Evolutionary conservation across 2,797 vertebrate species (phyloP).

Genomic region (Lagodon rhomboides): DNA sequence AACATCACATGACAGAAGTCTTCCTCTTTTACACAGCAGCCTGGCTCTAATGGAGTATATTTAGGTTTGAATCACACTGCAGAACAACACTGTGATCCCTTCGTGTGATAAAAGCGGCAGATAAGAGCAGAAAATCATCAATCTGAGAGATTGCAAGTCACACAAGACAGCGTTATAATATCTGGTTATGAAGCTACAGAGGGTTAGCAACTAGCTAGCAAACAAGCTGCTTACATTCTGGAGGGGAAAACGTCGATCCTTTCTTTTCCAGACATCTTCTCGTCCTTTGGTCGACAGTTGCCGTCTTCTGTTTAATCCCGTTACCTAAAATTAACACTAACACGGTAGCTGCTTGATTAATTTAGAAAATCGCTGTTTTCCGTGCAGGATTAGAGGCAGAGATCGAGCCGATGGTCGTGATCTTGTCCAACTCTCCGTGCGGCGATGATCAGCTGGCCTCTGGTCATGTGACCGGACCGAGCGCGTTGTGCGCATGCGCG

Average conservation of each 20-base stretch:
- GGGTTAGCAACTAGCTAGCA: constrained; percentile 59
- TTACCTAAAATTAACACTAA: neutral
- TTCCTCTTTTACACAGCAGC: constrained; percentile 77
- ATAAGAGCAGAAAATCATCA: neutral
- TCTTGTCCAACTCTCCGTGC: constrained; percentile 51
- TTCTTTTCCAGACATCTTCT: constrained; percentile 96
- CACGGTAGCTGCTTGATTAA: neutral
- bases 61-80: neutral
- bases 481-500: constrained; percentile 59
- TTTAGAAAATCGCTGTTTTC: neutral
- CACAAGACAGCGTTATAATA: neutral
- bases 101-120: neutral
- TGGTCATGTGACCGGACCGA: constrained; percentile 76
- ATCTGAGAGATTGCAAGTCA: neutral
- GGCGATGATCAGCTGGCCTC: constrained; percentile 77
- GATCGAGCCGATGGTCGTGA: constrained; percentile 65
- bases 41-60: neutral
- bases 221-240: constrained; percentile 92
- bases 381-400: constrained; percentile 43
- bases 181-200: constrained; percentile 19
- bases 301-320: neutral
- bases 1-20: constrained; percentile 77
- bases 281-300: constrained; percentile 62
- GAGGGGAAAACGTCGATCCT: constrained; percentile 98
- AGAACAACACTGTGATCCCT: neutral